A percentile compares a stretch with the other conserved stretches of the same genome.
phyloP scores from a whole-genome alignment of 1,140 invertebrate genomes.

The Eubasilissa regina region DNA sequence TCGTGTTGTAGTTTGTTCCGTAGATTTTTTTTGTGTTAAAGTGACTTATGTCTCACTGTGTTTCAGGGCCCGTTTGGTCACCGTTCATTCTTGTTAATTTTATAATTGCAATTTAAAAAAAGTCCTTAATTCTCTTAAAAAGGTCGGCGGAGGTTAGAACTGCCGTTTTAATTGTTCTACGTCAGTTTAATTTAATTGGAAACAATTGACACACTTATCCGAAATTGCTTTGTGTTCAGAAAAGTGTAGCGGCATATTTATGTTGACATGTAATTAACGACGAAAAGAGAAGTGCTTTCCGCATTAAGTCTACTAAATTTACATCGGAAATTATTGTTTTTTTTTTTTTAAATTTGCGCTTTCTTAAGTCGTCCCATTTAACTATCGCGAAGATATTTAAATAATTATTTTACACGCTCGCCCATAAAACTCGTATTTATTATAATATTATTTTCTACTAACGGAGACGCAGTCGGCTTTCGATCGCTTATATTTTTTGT shows the following conservation, averaged over 20 bases:
- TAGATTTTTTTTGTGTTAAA: too few species aligned
- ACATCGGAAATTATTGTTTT: conserved; percentile 29
- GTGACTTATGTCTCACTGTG: too few species aligned
- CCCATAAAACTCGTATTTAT: too few species aligned
- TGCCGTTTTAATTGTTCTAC: background rate
- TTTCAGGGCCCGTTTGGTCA: background rate
- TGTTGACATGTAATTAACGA: conserved; percentile 11
- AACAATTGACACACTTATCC: conserved; percentile 40
- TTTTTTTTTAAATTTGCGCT: conserved; percentile 27
- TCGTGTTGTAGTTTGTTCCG: too few species aligned
- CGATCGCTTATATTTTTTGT: too few species aligned
- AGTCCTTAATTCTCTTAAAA: background rate
- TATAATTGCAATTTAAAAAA: conserved; percentile 1
- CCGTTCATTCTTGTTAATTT: background rate
- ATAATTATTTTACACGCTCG: background rate
- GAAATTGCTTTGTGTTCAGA: conserved; percentile 24
- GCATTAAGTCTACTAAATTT: conserved; percentile 10
- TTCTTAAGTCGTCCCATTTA: conserved; percentile 24
- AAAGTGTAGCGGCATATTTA: background rate
- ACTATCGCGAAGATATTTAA: background rate
- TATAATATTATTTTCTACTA: background rate
- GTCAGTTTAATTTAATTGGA: conserved; percentile 15
- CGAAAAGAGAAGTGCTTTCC: conserved; percentile 29
- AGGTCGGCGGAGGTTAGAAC: background rate
- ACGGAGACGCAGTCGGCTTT: background rate